A percentile compares a stretch with the other conserved stretches of the same genome.
Evolutionary conservation across 2,888 invertebrate species (phyloP).

Genomic region (Drosophila fulvimacula): DNA sequence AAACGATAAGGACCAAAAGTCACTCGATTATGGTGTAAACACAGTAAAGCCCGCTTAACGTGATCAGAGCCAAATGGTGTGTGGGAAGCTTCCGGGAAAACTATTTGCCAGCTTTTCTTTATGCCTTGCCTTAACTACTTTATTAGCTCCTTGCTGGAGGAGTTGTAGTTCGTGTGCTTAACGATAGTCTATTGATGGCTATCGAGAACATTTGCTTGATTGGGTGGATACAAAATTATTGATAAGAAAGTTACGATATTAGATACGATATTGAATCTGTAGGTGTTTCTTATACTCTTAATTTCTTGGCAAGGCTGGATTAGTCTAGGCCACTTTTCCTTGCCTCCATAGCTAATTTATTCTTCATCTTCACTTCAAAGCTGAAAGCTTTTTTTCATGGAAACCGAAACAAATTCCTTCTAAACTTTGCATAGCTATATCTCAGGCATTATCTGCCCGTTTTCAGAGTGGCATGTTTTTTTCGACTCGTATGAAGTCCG

Average conservation of each 20-base stretch:
- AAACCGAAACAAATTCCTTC: too few species aligned
- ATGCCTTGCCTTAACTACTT: background rate
- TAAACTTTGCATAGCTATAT: too few species aligned
- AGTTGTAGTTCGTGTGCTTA: background rate
- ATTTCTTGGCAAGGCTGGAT: too few species aligned
- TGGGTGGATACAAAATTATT: background rate
- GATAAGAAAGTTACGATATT: background rate
- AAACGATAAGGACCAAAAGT: conserved; percentile 11
- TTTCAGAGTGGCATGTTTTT: too few species aligned
- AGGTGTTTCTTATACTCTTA: too few species aligned
- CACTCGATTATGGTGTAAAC: conserved; percentile 23
- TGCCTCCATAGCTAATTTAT: background rate
- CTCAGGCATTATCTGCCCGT: too few species aligned
- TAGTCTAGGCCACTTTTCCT: background rate
- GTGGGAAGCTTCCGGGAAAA: background rate
- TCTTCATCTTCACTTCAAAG: background rate
- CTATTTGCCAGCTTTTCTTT: conserved; percentile 1
- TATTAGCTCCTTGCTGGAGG: background rate
- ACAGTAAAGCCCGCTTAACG: conserved; percentile 9
- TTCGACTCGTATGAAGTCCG: too few species aligned
- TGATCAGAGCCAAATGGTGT: background rate
- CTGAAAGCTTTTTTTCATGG: background rate
- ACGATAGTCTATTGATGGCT: background rate
- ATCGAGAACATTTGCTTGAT: background rate
- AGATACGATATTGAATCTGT: background rate